Conservation (phyloP, 2,888 invertebrate species). For the Steinernema hermaphroditum region DNA sequence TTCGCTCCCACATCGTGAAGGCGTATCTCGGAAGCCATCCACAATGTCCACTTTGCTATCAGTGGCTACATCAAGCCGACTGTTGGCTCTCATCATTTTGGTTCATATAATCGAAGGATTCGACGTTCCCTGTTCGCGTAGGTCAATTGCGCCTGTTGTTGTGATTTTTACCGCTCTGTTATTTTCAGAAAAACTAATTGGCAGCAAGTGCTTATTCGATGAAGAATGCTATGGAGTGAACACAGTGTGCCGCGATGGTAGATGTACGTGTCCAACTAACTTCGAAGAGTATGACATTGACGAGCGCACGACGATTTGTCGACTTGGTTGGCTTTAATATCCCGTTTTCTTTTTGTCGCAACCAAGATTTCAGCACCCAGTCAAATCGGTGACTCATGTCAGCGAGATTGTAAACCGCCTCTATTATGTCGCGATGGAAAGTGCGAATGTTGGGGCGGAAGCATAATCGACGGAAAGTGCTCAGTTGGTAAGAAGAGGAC, state of each 20-base stretch:
- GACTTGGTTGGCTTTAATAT: conserved; percentile 56
- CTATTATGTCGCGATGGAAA: conserved; percentile 65
- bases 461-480: conserved; percentile 62
- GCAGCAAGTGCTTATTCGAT: conserved; percentile 62
- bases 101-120: conserved; percentile 41
- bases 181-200: conserved; percentile 63
- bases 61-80: background rate
- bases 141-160: conserved; percentile 33
- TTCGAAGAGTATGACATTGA: conserved; percentile 65
- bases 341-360: background rate
- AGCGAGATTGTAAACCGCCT: conserved; percentile 65
- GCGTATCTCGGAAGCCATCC: conserved; percentile 25
- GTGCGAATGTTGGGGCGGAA: conserved; percentile 66
- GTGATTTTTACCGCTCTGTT: background rate
- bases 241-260: conserved; percentile 60
- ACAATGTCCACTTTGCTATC: background rate
- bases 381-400: conserved; percentile 64
- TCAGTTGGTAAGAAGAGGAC: conserved; percentile 59
- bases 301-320: conserved; percentile 58
- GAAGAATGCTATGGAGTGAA: conserved; percentile 67
- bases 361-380: conserved; percentile 58
- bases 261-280: conserved; percentile 66
- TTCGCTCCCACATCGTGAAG: conserved; percentile 12
- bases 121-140: conserved; percentile 65
- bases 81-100: conserved; percentile 35